Evolutionary conservation across 2,113 vertebrate species (phyloP).

Genomic region (Xiphias gladius): DNA sequence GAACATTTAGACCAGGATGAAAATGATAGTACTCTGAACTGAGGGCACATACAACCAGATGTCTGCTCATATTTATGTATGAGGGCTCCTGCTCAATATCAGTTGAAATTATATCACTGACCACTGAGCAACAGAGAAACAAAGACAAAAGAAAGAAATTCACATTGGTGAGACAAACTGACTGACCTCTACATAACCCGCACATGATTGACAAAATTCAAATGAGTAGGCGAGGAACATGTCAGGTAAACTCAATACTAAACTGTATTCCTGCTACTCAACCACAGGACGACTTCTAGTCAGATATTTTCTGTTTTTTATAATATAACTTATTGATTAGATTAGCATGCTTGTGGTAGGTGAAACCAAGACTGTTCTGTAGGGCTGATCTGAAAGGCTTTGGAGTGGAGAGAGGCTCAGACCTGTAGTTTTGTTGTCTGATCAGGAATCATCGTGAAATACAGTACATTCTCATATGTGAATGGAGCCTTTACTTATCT

Average conservation of each 20-base stretch:
- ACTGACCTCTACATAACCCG: conserved; percentile 34
- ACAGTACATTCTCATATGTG: background rate
- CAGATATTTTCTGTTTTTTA: conserved; percentile 38
- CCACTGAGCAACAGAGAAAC: conserved; percentile 39
- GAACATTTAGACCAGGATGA: conserved; percentile 36
- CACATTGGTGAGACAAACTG: conserved; percentile 31
- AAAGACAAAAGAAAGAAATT: conserved; percentile 35
- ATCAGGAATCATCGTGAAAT: conserved; percentile 71
- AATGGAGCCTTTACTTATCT: conserved; percentile 2
- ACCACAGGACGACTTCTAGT: conserved; percentile 42
- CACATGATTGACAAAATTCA: conserved; percentile 44
- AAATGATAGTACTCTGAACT: conserved; percentile 50
- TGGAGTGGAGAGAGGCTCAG: conserved; percentile 16
- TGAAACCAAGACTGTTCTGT: conserved; percentile 48
- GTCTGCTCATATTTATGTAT: conserved; percentile 60
- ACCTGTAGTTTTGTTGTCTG: conserved; percentile 73
- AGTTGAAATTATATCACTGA: conserved; percentile 51
- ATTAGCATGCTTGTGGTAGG: conserved; percentile 51
- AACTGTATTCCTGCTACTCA: conserved; percentile 32
- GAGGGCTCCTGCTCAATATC: conserved; percentile 35
- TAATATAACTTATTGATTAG: conserved; percentile 69
- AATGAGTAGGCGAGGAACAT: conserved; percentile 48
- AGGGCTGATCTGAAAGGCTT: conserved; percentile 62
- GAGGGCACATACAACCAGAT: conserved; percentile 31
- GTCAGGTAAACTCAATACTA: conserved; percentile 47